Percentiles rank a stretch among this genome's conserved stretches.
Evolutionary conservation across 2,888 invertebrate genomes (phyloP).

Genomic region (Lagria hirta): DNA sequence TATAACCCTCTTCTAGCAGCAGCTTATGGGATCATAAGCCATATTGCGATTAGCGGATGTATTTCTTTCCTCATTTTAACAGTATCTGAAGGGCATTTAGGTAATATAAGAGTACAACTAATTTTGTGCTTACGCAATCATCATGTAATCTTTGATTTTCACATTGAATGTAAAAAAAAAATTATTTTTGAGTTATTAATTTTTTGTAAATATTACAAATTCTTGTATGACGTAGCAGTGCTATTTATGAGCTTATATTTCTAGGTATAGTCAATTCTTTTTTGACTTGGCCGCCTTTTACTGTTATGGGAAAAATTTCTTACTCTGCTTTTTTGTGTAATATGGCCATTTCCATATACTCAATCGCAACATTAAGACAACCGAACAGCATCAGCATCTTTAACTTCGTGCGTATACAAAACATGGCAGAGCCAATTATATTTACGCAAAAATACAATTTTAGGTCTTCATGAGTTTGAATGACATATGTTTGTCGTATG

Average conservation of each 20-base stretch:
- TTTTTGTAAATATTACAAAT: background rate
- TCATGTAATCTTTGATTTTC: background rate
- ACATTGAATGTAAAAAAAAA: too few relatives aligned
- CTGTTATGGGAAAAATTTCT: slow-evolving; percentile 41
- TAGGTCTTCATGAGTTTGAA: slow-evolving; percentile 38
- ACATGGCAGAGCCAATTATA: background rate
- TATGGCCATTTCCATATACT: slow-evolving; percentile 42
- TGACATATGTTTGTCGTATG: slow-evolving; percentile 42
- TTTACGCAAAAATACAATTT: background rate
- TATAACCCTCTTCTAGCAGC: slow-evolving; percentile 40
- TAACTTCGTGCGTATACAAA: slow-evolving; percentile 33
- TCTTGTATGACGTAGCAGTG: background rate
- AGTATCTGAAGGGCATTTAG: slow-evolving; percentile 45
- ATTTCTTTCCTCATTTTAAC: slow-evolving; percentile 47
- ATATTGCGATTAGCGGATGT: slow-evolving; percentile 44
- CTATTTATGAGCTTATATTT: slow-evolving; percentile 14
- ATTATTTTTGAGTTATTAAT: slow-evolving; percentile 1
- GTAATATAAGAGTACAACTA: slow-evolving; percentile 35
- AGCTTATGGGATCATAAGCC: slow-evolving; percentile 45
- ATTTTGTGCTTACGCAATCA: background rate
- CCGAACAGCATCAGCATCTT: slow-evolving; percentile 39
- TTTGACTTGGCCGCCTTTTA: slow-evolving; percentile 42
- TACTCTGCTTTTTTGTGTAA: slow-evolving; percentile 45
- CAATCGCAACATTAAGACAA: slow-evolving; percentile 37
- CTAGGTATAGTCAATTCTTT: slow-evolving; percentile 41